Evolutionary conservation across 2,888 invertebrate species (phyloP), one percentile per base, ranked within the genome.

Genomic region (Caenorhabditis wallacei): DNA sequence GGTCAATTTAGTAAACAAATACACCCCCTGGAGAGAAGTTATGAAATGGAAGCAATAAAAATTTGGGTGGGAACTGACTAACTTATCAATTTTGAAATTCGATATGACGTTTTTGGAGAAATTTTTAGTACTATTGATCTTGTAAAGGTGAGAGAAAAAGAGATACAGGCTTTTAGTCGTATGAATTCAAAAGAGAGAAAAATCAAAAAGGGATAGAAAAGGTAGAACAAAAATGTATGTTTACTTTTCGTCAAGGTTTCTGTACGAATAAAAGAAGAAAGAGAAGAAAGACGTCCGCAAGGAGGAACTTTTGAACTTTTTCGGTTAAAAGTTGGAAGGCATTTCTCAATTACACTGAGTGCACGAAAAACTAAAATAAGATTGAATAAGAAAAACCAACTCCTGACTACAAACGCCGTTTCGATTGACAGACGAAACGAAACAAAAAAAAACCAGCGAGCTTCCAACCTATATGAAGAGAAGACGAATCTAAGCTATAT

Each of bases 401-500:
- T 10, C 10, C 10, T 35, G 43, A 43, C 43, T 35, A 10, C 4
- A 35, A 10, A 35, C 3, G 5, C 43, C 43, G 13, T 11, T 43
- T 8, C 13, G 46, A n/a, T 5, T 18, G 18, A 8, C 46, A 48
- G 46, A 43, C 8, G 30, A 30, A n/a, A n/a, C n/a, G 30, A 5
- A 3, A 18, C 53, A 20, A 53, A 20, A n/a, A 35, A 61, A 43
- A 56, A 70, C 46, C 46, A 18, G n/a, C n/a, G 43, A 59, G 37
- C 48, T 35, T 35, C 53, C 18, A 51, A 61, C 53, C 61, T 53
- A 57, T 61, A 72, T 63, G 61, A 53, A 64, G 30, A 35, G 51
- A 13, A 43, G 51, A 51, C 70, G 40, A 74, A 61, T 71, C 71
- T 61, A 37, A 63, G 37, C 72, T 63, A 74, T 74, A 54, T 64